phyloP scores from a whole-genome alignment of 2,113 vertebrate genomes.

The Macquaria australasica region DNA sequence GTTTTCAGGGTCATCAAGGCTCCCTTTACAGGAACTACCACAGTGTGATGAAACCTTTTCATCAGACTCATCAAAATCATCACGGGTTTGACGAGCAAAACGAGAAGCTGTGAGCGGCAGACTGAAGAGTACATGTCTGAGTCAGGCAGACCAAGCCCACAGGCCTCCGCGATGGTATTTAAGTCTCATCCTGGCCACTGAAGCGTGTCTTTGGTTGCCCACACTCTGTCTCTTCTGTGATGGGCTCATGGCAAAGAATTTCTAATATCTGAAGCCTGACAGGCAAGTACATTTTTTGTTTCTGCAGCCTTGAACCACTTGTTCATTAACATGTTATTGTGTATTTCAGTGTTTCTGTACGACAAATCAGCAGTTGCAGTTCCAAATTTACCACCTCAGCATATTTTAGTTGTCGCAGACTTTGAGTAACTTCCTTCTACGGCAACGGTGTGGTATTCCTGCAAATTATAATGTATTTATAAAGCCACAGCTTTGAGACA shows the following conservation, averaged over 20 bases:
- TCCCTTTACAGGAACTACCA: constrained; percentile 5
- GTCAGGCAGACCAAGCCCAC: constrained; percentile 27
- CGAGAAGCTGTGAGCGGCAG: constrained; percentile 1
- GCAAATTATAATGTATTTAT: neutral
- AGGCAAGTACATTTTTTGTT: constrained; percentile 40
- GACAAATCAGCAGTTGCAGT: neutral
- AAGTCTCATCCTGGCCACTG: neutral
- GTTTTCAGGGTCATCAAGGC: neutral
- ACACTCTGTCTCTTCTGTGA: neutral
- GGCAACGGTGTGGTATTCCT: neutral
- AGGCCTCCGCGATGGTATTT: neutral
- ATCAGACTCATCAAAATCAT: constrained; percentile 6
- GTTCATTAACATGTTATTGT: neutral
- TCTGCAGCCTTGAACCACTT: neutral
- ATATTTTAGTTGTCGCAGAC: neutral
- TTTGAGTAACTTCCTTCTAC: neutral
- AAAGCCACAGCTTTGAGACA: neutral
- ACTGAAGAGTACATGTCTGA: neutral
- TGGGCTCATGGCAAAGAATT: neutral
- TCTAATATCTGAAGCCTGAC: constrained; percentile 24
- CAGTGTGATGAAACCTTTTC: neutral
- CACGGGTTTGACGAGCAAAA: constrained; percentile 16
- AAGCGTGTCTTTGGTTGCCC: neutral
- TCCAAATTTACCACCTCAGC: neutral
- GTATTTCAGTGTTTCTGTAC: neutral